A percentile compares a stretch with the other conserved stretches of the same genome.
Evolutionary conservation across 92 coral and sea anemone species (phyloP).

Genomic region (Parazoanthus swiftii): DNA sequence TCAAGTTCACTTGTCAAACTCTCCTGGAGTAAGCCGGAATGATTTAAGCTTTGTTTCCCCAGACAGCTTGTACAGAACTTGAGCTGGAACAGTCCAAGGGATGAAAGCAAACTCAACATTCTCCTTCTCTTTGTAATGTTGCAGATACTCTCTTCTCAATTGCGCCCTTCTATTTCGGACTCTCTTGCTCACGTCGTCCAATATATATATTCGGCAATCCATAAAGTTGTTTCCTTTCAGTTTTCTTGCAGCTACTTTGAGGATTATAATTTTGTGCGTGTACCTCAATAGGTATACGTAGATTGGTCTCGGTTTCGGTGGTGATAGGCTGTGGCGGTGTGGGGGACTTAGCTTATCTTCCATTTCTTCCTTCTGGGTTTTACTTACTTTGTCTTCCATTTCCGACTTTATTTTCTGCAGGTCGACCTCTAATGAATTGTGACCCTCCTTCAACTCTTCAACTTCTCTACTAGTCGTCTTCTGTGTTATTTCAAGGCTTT

Average conservation of each 20-base stretch:
- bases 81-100: background rate
- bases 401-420: no score
- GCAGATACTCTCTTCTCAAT: slow-evolving; percentile 17
- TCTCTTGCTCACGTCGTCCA: slow-evolving; percentile 33
- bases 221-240: slow-evolving; percentile 21
- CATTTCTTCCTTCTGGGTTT: background rate
- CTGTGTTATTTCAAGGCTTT: no score
- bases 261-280: slow-evolving; percentile 1
- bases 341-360: background rate
- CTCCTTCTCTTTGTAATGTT: background rate
- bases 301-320: slow-evolving; percentile 16
- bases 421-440: no score
- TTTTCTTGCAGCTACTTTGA: slow-evolving; percentile 14
- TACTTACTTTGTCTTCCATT: no score
- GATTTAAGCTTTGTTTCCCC: background rate
- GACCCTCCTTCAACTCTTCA: no score
- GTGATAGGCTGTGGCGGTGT: no score
- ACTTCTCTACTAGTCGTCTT: no score
- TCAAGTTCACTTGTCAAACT: background rate
- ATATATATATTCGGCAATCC: slow-evolving; percentile 24
- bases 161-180: slow-evolving; percentile 33
- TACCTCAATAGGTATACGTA: background rate
- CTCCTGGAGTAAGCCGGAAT: background rate
- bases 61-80: background rate
- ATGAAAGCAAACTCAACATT: background rate